Evolutionary conservation across 2,888 invertebrate species (phyloP).

Genomic region (Amiota communis): DNA sequence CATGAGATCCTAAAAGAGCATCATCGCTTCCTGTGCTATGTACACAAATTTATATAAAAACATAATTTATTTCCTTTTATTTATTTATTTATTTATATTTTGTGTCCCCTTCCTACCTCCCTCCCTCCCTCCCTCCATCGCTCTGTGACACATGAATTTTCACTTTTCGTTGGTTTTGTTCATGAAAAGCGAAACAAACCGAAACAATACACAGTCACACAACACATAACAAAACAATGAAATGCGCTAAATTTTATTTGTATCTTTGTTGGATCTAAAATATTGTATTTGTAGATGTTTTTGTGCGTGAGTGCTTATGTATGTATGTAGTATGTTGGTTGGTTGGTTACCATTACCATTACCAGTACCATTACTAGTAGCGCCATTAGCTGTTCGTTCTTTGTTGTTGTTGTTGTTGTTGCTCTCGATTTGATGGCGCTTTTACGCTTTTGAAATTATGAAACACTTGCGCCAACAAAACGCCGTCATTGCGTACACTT

Average conservation of each 20-base stretch:
- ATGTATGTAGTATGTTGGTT: not conserved
- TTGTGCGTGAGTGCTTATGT: slow-evolving; percentile 7
- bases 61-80: slow-evolving; percentile 1
- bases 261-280: not conserved
- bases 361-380: too few species aligned
- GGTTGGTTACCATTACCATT: too few species aligned
- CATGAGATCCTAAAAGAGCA: too few species aligned
- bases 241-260: slow-evolving; percentile 4
- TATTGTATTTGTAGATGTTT: not conserved
- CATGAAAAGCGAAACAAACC: not conserved
- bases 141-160: not conserved
- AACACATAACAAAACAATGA: not conserved
- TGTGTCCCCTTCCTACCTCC: not conserved
- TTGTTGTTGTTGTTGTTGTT: too few species aligned
- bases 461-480: slow-evolving; percentile 44
- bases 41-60: not conserved
- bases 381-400: too few species aligned
- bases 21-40: not conserved
- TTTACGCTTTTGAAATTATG: slow-evolving; percentile 32
- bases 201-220: not conserved
- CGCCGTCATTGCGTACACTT: slow-evolving; percentile 37
- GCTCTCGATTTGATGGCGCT: not conserved
- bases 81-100: not conserved
- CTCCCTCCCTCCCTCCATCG: not conserved
- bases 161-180: not conserved